Percentiles rank a stretch among this genome's conserved stretches.
Evolutionary conservation across 2,113 vertebrate genomes (phyloP).

Genomic region (Lophotis ruficrista): DNA sequence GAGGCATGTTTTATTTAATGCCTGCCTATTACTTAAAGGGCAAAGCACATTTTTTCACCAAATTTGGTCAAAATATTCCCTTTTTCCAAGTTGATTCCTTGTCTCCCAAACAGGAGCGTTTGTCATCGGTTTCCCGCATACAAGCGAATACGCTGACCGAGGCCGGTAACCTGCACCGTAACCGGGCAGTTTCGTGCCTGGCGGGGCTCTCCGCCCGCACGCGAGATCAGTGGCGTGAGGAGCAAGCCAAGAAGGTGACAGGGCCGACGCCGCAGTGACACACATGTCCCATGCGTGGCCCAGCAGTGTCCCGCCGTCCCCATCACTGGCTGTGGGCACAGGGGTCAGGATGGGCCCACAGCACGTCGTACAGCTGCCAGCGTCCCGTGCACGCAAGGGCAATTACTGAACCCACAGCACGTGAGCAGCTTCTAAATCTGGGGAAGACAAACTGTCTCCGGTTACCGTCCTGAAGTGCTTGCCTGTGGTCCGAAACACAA

Average conservation of each 20-base stretch:
- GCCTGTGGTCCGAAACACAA: conserved; percentile 24
- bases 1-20: background rate
- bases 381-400: conserved; percentile 1
- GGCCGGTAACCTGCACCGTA: background rate
- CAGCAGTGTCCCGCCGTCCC: background rate
- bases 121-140: background rate
- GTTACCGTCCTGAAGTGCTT: background rate
- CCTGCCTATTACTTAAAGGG: background rate
- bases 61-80: conserved; percentile 58
- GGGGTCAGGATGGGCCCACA: background rate
- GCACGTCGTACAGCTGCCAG: background rate
- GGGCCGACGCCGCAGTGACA: background rate
- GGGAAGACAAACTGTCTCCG: conserved; percentile 16
- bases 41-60: conserved; percentile 8
- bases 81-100: background rate
- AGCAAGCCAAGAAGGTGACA: background rate
- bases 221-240: background rate
- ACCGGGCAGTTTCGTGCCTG: background rate
- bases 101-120: background rate
- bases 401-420: background rate
- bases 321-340: background rate
- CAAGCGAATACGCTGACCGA: background rate
- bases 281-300: background rate
- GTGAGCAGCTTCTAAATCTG: conserved; percentile 55
- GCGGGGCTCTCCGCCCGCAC: background rate